Base-by-base conservation (phyloP, 1,140 invertebrate genomes). In the Stenopsyche tienmushanensis region DNA sequence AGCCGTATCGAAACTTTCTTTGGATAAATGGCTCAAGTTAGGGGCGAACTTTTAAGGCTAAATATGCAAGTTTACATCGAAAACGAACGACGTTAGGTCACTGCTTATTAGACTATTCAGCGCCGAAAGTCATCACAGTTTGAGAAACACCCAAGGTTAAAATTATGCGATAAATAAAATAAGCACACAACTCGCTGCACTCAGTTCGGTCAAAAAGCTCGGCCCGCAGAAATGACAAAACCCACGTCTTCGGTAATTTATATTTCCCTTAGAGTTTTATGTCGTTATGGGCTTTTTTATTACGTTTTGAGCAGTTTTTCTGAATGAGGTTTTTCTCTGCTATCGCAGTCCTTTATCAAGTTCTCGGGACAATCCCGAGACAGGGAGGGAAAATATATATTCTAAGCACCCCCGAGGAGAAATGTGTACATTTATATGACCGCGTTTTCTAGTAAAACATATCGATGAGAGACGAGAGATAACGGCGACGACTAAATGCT, bases 171-270 rank as follows among this genome's bases (percentile, higher is more conserved):
- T n/a, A n/a, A n/a, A n/a, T n/a, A n/a, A n/a, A n/a, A n/a, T 34
- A 13, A 5, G 29, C 29, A 5, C 29, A 34, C 13, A 34, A 5
- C 5, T 34, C 13, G 13, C 29, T 7, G 5, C 5, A 5, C 5
- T 13, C 29, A 13, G 29, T 13, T 34, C 29, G 29, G 29, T 34
- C 29, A 34, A 34, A 34, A 34, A 34, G 29, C 29, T 34, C 29
- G 13, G 5, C 29, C 29, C 29, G 13, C 29, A 17, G 49, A 52
- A 52, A 52, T 52, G 49, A 52, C 49, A 52, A 52, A 52, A 52
- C 49, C 49, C 49, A 55, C 53, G 34, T 55, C 53, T 55, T 55
- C 53, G 21, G 53, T 55, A 55, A 55, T 55, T 55, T 55, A 55
- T 55, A 39, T 55, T 55, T 39, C 20, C 34, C 10, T 10, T 41